Evolutionary conservation across 1,140 invertebrate species (phyloP).

Genomic region (Caerostris darwini): DNA sequence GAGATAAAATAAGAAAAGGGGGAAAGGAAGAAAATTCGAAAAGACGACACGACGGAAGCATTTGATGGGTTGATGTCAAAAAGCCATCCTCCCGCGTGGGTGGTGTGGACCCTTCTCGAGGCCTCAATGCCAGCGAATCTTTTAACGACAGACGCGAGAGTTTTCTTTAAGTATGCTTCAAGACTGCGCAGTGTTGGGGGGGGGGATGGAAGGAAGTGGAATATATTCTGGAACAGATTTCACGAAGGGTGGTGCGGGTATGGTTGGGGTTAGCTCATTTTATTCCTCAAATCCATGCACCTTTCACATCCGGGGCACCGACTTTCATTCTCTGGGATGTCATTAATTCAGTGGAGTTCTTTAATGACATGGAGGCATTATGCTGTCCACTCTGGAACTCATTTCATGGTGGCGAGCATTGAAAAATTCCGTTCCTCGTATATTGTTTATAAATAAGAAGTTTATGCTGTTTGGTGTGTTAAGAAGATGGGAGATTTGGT

Average conservation of each 20-base stretch:
- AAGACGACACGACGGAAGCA: constrained; percentile 42
- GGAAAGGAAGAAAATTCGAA: constrained; percentile 4
- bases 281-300: constrained; percentile 14
- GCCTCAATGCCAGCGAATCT: background rate
- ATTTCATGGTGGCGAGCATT: background rate
- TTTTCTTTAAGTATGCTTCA: constrained; percentile 49
- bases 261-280: constrained; percentile 21
- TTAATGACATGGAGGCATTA: background rate
- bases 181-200: background rate
- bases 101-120: background rate
- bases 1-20: constrained; percentile 32
- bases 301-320: background rate
- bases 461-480: background rate
- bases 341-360: constrained; percentile 6
- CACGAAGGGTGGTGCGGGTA: background rate
- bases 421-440: background rate
- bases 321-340: background rate
- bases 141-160: constrained; percentile 34
- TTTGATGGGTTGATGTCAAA: constrained; percentile 50
- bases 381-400: background rate
- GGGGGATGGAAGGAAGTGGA: background rate
- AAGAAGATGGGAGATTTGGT: background rate
- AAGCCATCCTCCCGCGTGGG: constrained; percentile 29
- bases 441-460: constrained; percentile 11
- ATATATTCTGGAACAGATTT: constrained; percentile 35